Conservation (phyloP, 2,113 vertebrate genomes). For the Ardeotis arabs region DNA sequence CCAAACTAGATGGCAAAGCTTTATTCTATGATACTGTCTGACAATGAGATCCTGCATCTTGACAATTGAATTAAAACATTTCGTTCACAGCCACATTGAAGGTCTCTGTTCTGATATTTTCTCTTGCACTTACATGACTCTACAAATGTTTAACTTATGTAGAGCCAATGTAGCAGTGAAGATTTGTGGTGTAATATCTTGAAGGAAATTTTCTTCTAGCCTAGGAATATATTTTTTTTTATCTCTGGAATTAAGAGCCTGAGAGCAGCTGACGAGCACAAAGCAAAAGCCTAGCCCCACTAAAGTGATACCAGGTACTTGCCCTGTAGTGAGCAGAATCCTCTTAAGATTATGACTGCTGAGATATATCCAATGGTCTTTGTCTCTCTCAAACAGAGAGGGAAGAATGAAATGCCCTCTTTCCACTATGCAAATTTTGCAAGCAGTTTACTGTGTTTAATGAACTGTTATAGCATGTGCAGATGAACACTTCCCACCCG, state of each 20-base stretch:
- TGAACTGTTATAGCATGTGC: slow-evolving; percentile 46
- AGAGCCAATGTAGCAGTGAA: not conserved
- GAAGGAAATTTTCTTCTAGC: not conserved
- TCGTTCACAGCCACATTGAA: not conserved
- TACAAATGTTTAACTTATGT: not conserved
- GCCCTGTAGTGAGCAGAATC: not conserved
- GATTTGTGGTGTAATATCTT: not conserved
- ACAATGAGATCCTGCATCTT: not conserved
- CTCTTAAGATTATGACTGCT: not conserved
- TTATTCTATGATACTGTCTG: not conserved
- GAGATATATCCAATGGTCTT: not conserved
- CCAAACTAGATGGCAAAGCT: not conserved
- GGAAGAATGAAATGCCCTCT: not conserved
- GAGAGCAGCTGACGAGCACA: not conserved
- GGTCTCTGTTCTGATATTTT: not conserved
- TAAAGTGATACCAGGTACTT: not conserved
- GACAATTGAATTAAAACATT: not conserved
- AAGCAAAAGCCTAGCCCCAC: not conserved
- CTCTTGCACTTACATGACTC: not conserved
- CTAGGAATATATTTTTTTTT: not conserved
- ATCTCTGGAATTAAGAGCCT: not conserved
- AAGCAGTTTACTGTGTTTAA: slow-evolving; percentile 38
- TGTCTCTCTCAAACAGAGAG: not conserved
- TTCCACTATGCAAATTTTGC: slow-evolving; percentile 25
- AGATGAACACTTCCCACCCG: slow-evolving; percentile 47